phyloP scores from a whole-genome alignment of 2,888 invertebrate genomes.

The Pammene aurita region DNA sequence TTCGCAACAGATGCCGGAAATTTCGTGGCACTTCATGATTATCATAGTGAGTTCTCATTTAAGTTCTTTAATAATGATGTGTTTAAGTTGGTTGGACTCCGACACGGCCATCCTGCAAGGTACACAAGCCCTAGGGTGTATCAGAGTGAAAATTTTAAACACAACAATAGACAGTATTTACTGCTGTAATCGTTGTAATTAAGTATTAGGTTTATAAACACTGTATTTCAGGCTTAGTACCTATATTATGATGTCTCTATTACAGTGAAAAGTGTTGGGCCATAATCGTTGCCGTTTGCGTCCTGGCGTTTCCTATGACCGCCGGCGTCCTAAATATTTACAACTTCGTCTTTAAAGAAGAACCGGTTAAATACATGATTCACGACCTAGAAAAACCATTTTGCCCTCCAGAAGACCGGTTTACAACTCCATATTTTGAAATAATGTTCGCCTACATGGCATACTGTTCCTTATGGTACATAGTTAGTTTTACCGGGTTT shows the following conservation, averaged over 20 bases:
- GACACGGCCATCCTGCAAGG: too few species aligned
- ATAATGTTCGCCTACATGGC: constrained; percentile 54
- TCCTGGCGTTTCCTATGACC: constrained; percentile 57
- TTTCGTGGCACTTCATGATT: too few species aligned
- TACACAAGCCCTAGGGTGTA: too few species aligned
- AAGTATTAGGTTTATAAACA: neutral
- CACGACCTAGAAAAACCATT: constrained; percentile 62
- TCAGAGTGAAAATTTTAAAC: too few species aligned
- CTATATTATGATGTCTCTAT: neutral
- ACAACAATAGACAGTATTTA: too few species aligned
- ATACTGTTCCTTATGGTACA: constrained; percentile 50
- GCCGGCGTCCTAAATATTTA: constrained; percentile 52
- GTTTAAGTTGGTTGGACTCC: too few species aligned
- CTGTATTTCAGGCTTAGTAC: too few species aligned
- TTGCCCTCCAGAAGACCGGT: constrained; percentile 50
- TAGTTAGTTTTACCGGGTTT: constrained; percentile 59
- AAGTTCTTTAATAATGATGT: too few species aligned
- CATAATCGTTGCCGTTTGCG: constrained; percentile 46
- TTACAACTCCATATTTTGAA: constrained; percentile 61
- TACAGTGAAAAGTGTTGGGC: constrained; percentile 58
- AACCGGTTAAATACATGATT: constrained; percentile 59
- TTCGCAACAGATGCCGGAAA: too few species aligned
- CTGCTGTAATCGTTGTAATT: too few species aligned
- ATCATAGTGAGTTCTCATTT: too few species aligned
- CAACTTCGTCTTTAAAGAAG: constrained; percentile 49